Evolutionary conservation across 2,888 invertebrate genomes (phyloP).

Genomic region (Drosophila trichaetosa): DNA sequence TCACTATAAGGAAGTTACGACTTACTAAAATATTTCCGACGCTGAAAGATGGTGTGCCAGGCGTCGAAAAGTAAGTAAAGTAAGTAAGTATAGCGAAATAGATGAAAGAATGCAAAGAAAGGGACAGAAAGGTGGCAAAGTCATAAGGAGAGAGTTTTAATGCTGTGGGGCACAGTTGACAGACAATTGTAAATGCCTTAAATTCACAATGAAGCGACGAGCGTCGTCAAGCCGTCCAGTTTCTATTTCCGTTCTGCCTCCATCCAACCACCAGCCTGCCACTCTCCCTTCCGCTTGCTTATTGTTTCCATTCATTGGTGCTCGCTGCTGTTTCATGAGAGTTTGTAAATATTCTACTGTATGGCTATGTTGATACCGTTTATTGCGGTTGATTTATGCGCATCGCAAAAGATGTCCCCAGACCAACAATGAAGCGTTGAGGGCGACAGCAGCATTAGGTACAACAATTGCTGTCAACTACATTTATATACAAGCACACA

Average conservation of each 20-base stretch:
- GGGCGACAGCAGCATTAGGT: constrained; percentile 37
- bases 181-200: constrained; percentile 53
- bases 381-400: constrained; percentile 74
- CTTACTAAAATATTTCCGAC: constrained; percentile 77
- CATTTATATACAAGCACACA: constrained; percentile 23
- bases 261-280: not conserved
- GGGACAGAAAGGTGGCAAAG: not conserved
- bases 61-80: not conserved
- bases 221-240: constrained; percentile 19
- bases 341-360: constrained; percentile 71
- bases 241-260: constrained; percentile 3
- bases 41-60: constrained; percentile 37
- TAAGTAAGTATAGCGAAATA: not conserved
- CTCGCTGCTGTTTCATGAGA: constrained; percentile 26
- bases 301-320: constrained; percentile 18
- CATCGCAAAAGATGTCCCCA: constrained; percentile 33
- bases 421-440: constrained; percentile 46
- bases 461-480: constrained; percentile 43
- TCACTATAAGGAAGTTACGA: constrained; percentile 74
- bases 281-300: not conserved
- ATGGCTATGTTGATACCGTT: constrained; percentile 57
- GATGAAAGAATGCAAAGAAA: not conserved
- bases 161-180: constrained; percentile 28
- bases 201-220: constrained; percentile 43
- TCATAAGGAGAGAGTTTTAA: not conserved